Conservation (phyloP, 2,113 vertebrate species). For the Cathartes aura region DNA sequence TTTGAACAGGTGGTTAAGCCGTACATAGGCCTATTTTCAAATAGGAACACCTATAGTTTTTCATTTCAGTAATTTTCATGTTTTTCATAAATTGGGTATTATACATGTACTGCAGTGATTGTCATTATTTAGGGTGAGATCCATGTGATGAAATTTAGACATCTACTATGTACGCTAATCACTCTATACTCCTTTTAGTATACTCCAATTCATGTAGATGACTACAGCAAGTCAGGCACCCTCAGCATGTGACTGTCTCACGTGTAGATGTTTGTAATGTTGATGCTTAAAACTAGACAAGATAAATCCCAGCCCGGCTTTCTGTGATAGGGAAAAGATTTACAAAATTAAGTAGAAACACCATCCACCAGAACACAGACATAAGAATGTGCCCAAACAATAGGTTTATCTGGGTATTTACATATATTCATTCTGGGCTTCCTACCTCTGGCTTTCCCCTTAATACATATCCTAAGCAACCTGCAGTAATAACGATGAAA, state of each 20-base stretch:
- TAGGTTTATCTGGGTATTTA: not conserved
- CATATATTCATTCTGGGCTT: not conserved
- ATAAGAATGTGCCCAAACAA: not conserved
- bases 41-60: not conserved
- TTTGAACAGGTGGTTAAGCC: not conserved
- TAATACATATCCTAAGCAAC: not conserved
- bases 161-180: not conserved
- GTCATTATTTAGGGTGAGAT: not conserved
- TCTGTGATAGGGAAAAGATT: not conserved
- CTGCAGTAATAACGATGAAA: not conserved
- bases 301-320: not conserved
- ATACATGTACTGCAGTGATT: not conserved
- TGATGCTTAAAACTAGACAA: not conserved
- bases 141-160: not conserved
- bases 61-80: not conserved
- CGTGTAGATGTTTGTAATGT: not conserved
- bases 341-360: not conserved
- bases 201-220: not conserved
- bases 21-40: not conserved
- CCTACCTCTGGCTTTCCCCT: not conserved
- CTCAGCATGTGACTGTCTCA: not conserved
- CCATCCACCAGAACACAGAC: not conserved
- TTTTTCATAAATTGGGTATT: not conserved
- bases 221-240: not conserved
- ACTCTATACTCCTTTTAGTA: not conserved